Base-by-base conservation (phyloP, 2,113 vertebrate genomes). In the Ptychochromis oligacanthus region DNA sequence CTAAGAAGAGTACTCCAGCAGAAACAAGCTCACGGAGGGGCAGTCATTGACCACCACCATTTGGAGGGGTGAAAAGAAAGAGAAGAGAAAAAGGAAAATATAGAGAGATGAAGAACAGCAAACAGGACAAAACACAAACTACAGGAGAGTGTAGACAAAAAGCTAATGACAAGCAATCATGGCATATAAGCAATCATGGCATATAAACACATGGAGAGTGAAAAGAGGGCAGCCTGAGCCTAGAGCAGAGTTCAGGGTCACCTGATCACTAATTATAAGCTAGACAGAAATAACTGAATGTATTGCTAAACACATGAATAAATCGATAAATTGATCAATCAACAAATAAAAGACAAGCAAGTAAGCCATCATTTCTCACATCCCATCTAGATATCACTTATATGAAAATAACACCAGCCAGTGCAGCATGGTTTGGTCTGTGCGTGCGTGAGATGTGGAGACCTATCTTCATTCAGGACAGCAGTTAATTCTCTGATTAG, bases 401-500 rank as follows among this genome's bases (percentile, higher is more conserved):
- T 43, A 43, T 14, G 13, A 43, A 43, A 43, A 5, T 43, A 40
- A 79, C 24, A 77, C 7, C 38, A 83, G n/a, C 46, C 40, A 54
- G 15, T 10, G 34, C 38, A 10, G 40, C 28, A 28, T 46, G 64
- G 22, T 67, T 20, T 49, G 22, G 64, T n/a, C 3, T 43, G 28
- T 34, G 22, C 31, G 58, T 58, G 52, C 0, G 70, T n/a, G 54
- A 34, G 52, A 12, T 20, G 36, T 80, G 4, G 31, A 75, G 49
- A 52, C 24, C 24, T n/a, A 55, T 81, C 58, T 31, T 70, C 46
- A 82, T 67, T 54, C 64, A 57, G 75, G 40, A 62, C 18, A 57
- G 82, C 59, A 82, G 77, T 87, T 89, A 84, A 89, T 87, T 81
- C 89, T 67, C 43, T 83, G 82, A 92, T 90, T 85, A 92, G 88